Conservation (phyloP, 2,113 vertebrate species). For the Microtus ochrogaster region DNA sequence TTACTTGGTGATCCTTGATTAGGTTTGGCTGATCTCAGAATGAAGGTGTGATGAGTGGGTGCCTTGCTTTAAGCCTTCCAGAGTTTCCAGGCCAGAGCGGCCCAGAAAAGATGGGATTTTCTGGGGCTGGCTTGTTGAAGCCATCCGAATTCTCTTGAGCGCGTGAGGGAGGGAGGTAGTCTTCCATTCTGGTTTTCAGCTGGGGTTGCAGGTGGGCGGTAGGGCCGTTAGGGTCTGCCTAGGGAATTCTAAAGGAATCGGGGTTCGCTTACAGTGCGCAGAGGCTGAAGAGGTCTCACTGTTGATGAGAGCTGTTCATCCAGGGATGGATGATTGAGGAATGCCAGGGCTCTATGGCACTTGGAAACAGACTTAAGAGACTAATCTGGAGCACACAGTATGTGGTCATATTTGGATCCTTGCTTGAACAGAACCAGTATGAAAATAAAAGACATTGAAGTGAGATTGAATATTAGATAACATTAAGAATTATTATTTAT, state of each 20-base stretch:
- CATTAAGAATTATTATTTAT: constrained; percentile 44
- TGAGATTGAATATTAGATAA: constrained; percentile 35
- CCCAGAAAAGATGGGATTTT: constrained; percentile 63
- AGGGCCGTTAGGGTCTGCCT: neutral
- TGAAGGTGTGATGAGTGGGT: constrained; percentile 3
- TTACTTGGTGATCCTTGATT: constrained; percentile 69
- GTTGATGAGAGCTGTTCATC: neutral
- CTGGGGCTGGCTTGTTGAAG: constrained; percentile 28
- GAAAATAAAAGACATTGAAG: constrained; percentile 43
- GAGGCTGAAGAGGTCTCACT: neutral
- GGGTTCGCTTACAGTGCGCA: neutral
- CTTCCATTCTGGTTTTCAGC: neutral
- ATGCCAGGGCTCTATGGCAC: neutral
- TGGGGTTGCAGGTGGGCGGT: rapidly evolving
- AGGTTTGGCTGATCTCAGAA: constrained; percentile 62
- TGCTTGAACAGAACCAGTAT: neutral
- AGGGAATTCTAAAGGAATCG: neutral
- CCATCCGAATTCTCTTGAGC: constrained; percentile 44
- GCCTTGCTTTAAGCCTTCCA: constrained; percentile 44
- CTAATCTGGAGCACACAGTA: neutral
- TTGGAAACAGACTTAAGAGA: constrained; percentile 17
- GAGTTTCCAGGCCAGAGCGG: constrained; percentile 14
- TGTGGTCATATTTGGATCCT: neutral
- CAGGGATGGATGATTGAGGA: neutral
- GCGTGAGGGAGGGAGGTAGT: neutral